Conservation (phyloP, 2,888 invertebrate genomes). For the Epinotia brunnichana region DNA sequence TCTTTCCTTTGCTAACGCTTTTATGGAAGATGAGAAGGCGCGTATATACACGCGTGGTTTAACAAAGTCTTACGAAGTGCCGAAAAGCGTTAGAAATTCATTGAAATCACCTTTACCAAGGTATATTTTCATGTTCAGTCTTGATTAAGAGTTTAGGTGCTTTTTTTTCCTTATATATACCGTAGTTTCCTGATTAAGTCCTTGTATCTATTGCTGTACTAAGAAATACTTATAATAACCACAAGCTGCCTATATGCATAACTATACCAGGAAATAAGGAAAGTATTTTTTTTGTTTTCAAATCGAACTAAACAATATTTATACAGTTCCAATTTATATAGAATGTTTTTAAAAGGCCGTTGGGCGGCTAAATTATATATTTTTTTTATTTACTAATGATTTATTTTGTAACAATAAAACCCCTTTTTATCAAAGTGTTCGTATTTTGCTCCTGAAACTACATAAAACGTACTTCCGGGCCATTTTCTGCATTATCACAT, state of each 20-base stretch:
- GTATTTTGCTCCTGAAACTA: not conserved
- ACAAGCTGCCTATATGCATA: no score
- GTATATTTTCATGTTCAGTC: constrained; percentile 72
- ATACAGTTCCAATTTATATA: no score
- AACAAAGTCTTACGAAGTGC: not conserved
- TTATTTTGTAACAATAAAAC: no score
- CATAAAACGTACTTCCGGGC: constrained; percentile 29
- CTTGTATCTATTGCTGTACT: no score
- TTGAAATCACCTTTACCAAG: constrained; percentile 63
- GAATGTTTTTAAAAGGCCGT: no score
- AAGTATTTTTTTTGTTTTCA: no score
- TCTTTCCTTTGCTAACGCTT: constrained; percentile 18
- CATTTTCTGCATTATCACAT: constrained; percentile 41
- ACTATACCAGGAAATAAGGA: no score
- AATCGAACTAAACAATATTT: no score
- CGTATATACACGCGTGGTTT: not conserved
- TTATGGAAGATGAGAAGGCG: not conserved
- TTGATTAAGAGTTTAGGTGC: constrained; percentile 19
- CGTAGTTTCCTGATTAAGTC: not conserved
- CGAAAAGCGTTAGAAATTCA: constrained; percentile 55
- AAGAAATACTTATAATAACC: no score
- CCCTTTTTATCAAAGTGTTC: not conserved
- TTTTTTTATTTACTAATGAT: not conserved
- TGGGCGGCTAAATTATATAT: no score
- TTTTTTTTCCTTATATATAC: not conserved